phyloP scores from a whole-genome alignment of 1,140 invertebrate species.

The Pseudoatta argentina region DNA sequence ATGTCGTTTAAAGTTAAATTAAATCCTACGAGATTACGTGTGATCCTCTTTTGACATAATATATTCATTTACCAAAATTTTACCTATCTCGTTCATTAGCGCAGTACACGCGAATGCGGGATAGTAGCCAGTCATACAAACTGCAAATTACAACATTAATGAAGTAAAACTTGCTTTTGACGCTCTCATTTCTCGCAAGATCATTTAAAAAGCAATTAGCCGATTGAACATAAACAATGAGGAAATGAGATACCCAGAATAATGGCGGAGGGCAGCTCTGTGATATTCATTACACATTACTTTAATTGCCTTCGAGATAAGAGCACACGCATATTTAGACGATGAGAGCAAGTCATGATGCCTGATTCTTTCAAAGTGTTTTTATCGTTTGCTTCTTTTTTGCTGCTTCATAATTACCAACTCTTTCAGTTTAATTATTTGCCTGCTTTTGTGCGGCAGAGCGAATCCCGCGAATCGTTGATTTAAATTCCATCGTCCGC shows the following conservation, averaged over 20 bases:
- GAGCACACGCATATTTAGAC: conserved; percentile 66
- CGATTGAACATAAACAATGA: conserved; percentile 75
- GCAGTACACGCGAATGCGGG: not conserved
- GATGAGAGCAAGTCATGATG: conserved; percentile 9
- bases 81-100: not conserved
- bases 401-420: not conserved
- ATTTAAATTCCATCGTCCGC: conserved; percentile 6
- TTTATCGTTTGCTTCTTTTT: not conserved
- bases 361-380: not conserved
- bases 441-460: conserved; percentile 19
- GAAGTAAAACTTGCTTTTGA: conserved; percentile 21
- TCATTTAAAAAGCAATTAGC: conserved; percentile 78
- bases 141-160: not conserved
- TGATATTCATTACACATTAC: conserved; percentile 53
- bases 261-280: not conserved
- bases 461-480: not conserved
- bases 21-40: conserved; percentile 10
- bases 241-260: conserved; percentile 17
- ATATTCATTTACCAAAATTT: not conserved
- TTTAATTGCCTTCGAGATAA: conserved; percentile 64
- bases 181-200: conserved; percentile 1
- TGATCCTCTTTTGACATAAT: not conserved
- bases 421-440: conserved; percentile 38
- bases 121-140: not conserved
- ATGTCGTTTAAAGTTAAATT: conserved; percentile 27